Evolutionary conservation across 2,113 vertebrate species (phyloP), one percentile per base, ranked within the genome.

Genomic region (Epinephelus moara): DNA sequence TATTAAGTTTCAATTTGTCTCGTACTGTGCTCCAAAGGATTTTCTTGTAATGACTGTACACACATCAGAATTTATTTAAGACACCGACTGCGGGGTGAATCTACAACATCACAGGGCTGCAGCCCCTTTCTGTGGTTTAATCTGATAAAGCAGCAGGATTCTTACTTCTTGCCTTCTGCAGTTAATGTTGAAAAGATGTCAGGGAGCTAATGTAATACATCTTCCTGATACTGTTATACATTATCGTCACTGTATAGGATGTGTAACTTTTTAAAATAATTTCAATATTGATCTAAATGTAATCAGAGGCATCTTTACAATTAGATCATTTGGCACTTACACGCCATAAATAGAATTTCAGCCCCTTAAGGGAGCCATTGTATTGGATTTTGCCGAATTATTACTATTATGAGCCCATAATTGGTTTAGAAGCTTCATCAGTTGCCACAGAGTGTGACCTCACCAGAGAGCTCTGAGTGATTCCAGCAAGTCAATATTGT

Each of bases 401-500:
- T 56, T 33, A 50, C 12, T 19, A 70, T 64, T n/a, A 60, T 21
- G 23, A 45, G 13, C 4, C 5, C 55, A 75, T 81, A 5, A 61
- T 76, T 77, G 25, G 1, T n/a, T 78, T 60, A 33, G 62, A 17
- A 68, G 57, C 47, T 23, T 66, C 6, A 63, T 33, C 67, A 33
- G 4, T 13, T 47, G 60, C 40, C 62, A 40, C 45, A 37, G 19
- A 47, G 57, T 50, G 14, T 3, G 30, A 72, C 75, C 52, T 75
- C 62, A 4, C n/a, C 7, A 18, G 42, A 75, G 37, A 8, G 56
- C 53, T 62, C 57, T 33, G 59, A 72, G 63, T 57, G 52, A 55
- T 42, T 70, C 69, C 55, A 70, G 52, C 6, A 8, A 74, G 81
- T 88, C 79, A 40, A 70, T 84, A 52, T 56, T 55, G 50, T 85